Percentiles rank a stretch among this genome's conserved stretches.
Evolutionary conservation across 2,113 vertebrate genomes (phyloP).

Genomic region (Pelecanoides urinatrix): DNA sequence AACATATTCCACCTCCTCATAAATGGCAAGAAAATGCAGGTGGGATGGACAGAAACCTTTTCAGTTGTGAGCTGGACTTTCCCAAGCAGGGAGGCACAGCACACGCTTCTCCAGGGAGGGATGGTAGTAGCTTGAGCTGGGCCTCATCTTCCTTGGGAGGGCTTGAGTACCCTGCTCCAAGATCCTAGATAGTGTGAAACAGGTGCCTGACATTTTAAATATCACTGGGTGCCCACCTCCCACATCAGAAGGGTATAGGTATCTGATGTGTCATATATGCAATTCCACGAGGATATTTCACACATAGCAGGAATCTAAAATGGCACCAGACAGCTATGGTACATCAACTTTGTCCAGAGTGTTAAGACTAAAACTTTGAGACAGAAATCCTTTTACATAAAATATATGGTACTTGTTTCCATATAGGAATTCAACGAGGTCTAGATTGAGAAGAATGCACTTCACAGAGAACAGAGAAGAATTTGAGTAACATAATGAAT

Average conservation of each 20-base stretch:
- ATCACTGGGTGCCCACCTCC: not conserved
- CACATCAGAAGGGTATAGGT: not conserved
- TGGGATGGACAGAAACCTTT: not conserved
- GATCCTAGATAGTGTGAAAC: not conserved
- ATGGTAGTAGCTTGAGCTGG: not conserved
- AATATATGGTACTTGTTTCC: not conserved
- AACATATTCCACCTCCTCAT: not conserved
- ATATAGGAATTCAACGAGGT: not conserved
- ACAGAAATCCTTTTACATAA: not conserved
- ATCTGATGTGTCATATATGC: not conserved
- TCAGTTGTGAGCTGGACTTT: not conserved
- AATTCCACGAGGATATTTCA: not conserved
- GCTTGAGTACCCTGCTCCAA: not conserved
- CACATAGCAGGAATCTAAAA: not conserved
- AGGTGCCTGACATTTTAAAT: not conserved
- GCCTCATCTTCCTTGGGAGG: not conserved
- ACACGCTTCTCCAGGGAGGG: not conserved
- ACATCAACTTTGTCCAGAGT: not conserved
- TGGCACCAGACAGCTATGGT: not conserved
- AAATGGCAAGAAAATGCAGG: not conserved
- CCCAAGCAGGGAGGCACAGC: not conserved
- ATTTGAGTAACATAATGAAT: not conserved
- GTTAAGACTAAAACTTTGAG: not conserved
- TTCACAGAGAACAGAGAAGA: not conserved
- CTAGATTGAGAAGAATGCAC: not conserved